Conservation (phyloP, 2,888 invertebrate genomes). For the Apoderus coryli region DNA sequence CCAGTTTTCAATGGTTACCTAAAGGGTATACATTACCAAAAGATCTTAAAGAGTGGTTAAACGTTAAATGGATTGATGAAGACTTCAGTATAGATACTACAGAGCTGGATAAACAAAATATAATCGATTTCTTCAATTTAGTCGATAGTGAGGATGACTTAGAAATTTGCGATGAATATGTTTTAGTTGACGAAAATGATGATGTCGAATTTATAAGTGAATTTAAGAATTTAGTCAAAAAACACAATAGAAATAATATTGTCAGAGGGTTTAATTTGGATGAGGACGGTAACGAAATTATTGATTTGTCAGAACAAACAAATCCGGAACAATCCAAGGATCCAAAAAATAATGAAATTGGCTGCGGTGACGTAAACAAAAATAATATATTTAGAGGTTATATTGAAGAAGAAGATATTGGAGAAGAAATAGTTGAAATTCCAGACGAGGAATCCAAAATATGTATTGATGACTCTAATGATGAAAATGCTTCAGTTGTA, state of each 20-base stretch:
- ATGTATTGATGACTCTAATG: no score
- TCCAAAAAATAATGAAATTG: background rate
- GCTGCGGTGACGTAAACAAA: background rate
- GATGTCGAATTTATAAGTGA: conserved; percentile 11
- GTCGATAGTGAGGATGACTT: conserved; percentile 22
- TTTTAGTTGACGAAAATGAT: conserved; percentile 18
- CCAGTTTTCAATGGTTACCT: conserved; percentile 31
- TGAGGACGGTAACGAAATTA: background rate
- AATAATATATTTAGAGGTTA: no score
- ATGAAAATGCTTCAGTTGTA: no score
- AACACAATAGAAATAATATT: background rate
- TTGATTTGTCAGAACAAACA: conserved; percentile 1
- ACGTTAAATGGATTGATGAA: conserved; percentile 28
- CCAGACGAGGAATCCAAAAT: no score
- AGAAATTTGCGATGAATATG: conserved; percentile 22
- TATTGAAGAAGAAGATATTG: no score
- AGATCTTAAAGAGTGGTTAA: conserved; percentile 33
- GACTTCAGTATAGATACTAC: conserved; percentile 20
- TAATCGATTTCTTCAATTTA: conserved; percentile 19
- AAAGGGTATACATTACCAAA: conserved; percentile 28
- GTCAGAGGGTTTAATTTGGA: conserved; percentile 3
- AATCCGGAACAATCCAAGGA: conserved; percentile 1
- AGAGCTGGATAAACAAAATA: conserved; percentile 16
- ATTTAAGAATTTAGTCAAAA: conserved; percentile 6
- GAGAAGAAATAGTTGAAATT: no score